Conservation (phyloP, 2,113 vertebrate genomes). For the Caracal caracal region DNA sequence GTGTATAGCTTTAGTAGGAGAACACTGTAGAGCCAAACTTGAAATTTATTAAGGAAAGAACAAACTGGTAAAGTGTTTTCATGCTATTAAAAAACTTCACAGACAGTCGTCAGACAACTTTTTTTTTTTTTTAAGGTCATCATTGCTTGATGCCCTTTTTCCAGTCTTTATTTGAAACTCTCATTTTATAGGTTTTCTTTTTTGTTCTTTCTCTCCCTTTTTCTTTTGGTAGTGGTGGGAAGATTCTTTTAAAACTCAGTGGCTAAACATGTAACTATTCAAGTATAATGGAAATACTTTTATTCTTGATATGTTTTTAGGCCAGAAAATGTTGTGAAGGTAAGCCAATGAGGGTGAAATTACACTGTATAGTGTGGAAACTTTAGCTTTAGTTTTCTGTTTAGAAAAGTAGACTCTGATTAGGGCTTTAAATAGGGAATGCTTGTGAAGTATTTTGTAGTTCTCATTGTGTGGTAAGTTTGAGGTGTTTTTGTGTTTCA, state of each 20-base stretch:
- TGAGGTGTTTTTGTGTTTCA: slow-evolving; percentile 22
- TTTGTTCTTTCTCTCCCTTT: slow-evolving; percentile 11
- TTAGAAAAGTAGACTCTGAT: slow-evolving; percentile 27
- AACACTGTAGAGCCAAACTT: neutral
- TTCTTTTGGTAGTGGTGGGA: slow-evolving; percentile 62
- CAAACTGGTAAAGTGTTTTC: slow-evolving; percentile 17
- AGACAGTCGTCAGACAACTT: slow-evolving; percentile 80
- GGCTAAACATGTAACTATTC: slow-evolving; percentile 23
- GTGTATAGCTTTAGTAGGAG: neutral
- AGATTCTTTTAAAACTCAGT: slow-evolving; percentile 58
- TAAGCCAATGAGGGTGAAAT: slow-evolving; percentile 70
- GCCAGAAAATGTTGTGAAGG: slow-evolving; percentile 68
- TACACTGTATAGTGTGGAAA: neutral
- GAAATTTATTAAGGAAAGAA: slow-evolving; percentile 24
- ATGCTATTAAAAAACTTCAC: slow-evolving; percentile 50
- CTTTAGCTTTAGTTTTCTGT: slow-evolving; percentile 47
- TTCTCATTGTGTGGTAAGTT: slow-evolving; percentile 9
- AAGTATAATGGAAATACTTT: slow-evolving; percentile 37
- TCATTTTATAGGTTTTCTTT: slow-evolving; percentile 61
- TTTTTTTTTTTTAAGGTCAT: slow-evolving; percentile 81
- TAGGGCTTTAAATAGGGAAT: slow-evolving; percentile 49
- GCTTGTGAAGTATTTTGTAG: slow-evolving; percentile 47
- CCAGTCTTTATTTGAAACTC: slow-evolving; percentile 82
- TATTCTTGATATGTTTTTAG: neutral
- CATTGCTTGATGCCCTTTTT: slow-evolving; percentile 86